Evolutionary conservation across 2,888 invertebrate species (phyloP).

Genomic region (Dioctria rufipes): DNA sequence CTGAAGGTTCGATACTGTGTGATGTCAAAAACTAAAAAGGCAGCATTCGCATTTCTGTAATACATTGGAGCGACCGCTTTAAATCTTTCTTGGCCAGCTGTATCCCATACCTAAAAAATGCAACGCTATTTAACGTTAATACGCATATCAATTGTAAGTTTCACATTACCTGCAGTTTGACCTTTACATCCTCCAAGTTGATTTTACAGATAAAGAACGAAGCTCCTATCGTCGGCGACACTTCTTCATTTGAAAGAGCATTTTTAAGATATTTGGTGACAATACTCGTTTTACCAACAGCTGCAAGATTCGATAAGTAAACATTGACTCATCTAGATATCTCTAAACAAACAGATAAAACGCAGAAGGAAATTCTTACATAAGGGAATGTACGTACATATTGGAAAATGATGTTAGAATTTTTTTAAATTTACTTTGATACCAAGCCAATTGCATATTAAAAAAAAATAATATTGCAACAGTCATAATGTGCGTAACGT

Average conservation of each 20-base stretch:
- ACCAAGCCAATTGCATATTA: too few species aligned
- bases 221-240: slow-evolving; percentile 90
- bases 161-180: slow-evolving; percentile 80
- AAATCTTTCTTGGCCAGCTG: slow-evolving; percentile 75
- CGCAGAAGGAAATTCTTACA: not conserved
- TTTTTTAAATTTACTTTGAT: not conserved
- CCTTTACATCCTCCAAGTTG: slow-evolving; percentile 79
- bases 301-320: slow-evolving; percentile 70
- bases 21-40: slow-evolving; percentile 89
- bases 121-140: not conserved
- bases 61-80: slow-evolving; percentile 96
- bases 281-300: slow-evolving; percentile 92
- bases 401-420: not conserved
- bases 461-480: too few species aligned
- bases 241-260: slow-evolving; percentile 80
- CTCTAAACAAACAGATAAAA: slow-evolving; percentile 15
- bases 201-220: slow-evolving; percentile 91
- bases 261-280: slow-evolving; percentile 87
- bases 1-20: slow-evolving; percentile 82
- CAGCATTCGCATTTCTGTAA: slow-evolving; percentile 92
- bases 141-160: not conserved
- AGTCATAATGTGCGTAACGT: too few species aligned
- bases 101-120: slow-evolving; percentile 69
- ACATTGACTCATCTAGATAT: not conserved
- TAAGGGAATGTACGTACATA: too few species aligned